phyloP scores from a whole-genome alignment of 2,113 vertebrate species.

The Piaya cayana region DNA sequence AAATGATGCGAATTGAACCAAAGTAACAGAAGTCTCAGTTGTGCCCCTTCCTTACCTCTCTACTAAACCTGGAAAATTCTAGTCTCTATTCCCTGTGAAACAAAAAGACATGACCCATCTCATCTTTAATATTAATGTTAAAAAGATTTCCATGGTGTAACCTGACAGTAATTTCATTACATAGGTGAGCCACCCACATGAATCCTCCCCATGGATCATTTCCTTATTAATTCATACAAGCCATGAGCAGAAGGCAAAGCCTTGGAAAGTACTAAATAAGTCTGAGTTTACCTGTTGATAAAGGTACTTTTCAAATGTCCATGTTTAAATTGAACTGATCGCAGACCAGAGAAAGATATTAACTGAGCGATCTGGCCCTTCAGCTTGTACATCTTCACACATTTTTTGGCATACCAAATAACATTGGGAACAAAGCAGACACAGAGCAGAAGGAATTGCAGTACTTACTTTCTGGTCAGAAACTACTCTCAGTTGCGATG shows the following conservation, averaged over 20 bases:
- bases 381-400: neutral
- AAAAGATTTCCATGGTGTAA: neutral
- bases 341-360: neutral
- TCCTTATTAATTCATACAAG: neutral
- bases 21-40: neutral
- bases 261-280: neutral
- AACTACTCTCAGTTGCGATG: neutral
- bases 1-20: neutral
- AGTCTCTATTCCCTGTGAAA: neutral
- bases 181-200: fast-evolving
- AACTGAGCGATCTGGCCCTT: neutral
- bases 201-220: neutral
- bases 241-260: neutral
- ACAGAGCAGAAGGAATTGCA: neutral
- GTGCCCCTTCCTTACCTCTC: fast-evolving
- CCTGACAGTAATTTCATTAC: neutral
- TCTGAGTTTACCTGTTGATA: neutral
- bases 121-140: neutral
- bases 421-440: neutral
- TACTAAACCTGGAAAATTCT: neutral
- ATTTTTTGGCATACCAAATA: neutral
- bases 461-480: neutral
- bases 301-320: neutral
- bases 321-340: neutral
- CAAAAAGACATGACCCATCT: neutral